These are phyloP conservation scores for Sicus ferrugineus DNA, from an alignment of 2,888 invertebrate species.

Conservation along the genomic window DNA sequence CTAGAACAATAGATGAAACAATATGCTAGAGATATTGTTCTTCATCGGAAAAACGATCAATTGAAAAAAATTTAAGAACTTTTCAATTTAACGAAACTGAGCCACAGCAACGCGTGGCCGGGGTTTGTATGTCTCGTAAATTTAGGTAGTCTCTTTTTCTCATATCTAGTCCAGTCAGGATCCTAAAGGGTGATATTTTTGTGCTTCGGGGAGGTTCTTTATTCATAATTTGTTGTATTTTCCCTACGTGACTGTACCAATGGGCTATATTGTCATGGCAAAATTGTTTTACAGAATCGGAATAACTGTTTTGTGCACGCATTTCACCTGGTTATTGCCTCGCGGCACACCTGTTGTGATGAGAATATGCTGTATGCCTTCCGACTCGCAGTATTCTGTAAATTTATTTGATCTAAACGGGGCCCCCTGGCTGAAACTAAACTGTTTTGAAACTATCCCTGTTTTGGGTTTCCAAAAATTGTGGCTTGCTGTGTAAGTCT, in stretches of 20 bases:
- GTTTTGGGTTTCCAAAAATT: constrained; percentile 43
- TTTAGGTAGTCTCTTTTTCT: neutral
- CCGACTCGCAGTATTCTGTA: constrained; percentile 49
- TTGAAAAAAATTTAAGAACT: too few species aligned
- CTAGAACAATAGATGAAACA: too few species aligned
- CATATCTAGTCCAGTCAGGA: constrained; percentile 36
- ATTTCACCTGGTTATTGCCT: constrained; percentile 56
- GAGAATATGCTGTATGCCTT: constrained; percentile 49
- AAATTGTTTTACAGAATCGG: constrained; percentile 54
- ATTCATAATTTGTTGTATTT: constrained; percentile 45
- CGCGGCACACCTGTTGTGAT: constrained; percentile 49
- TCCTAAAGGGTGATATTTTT: constrained; percentile 27
- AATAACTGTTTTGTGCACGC: constrained; percentile 52
- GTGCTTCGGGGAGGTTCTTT: constrained; percentile 46
- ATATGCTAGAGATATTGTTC: too few species aligned
- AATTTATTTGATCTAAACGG: constrained; percentile 58
- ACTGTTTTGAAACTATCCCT: constrained; percentile 60
- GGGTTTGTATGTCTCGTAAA: too few species aligned
- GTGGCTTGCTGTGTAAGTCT: constrained; percentile 41
- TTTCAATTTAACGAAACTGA: too few species aligned
- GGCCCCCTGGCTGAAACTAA: constrained; percentile 54
- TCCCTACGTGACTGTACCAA: constrained; percentile 31
- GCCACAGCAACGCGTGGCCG: too few species aligned
- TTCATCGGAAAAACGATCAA: too few species aligned
- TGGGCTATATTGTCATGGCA: constrained; percentile 17